Evolutionary conservation across 64 coral and sea anemone species (phyloP), one percentile per base, ranked within the genome.

Genomic region (Trachythela sp.): DNA sequence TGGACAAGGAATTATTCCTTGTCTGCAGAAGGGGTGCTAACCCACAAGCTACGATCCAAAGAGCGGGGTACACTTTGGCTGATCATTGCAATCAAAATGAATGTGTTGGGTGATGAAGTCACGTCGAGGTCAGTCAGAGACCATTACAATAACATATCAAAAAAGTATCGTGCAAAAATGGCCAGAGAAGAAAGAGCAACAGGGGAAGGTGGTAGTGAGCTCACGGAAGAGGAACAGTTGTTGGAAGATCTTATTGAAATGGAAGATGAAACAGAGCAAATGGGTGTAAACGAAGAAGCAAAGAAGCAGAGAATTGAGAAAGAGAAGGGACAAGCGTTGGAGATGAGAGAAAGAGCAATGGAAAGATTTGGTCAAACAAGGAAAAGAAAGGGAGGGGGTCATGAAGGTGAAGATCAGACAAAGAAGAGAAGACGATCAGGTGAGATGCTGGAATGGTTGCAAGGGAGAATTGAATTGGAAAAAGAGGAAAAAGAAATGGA

Each of bases 321-420:
- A 72, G 68, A 72, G n/a, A n/a, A n/a, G n/a, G n/a, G n/a, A 72
- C 68, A 72, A 72, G 68, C 68, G 29, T 72, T 72, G 24, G 68
- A 35, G 68, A 72, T 72, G 68, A 72, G 68, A 35, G 68, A n/a
- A n/a, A 72, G 68, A 72, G 68, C 68, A 1, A 72, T 72, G 68
- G 68, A 72, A 72, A 72, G 68, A 9, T 72, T 72, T 72, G 68
- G 68, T 31, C 68, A 72, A 72, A 72, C 68, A 72, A 72, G 68
- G 33, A 72, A 72, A 72, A 1, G 68, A 26, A 35, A 24, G 11
- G 68, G 68, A 72, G 68, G 10, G 26, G 68, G 33, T 24, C 24
- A 72, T 31, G 68, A 72, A 72, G 68, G 68, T 72, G 68, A 72
- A 72, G 68, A 35, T 2, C 68, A 72, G 49, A 52, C 26, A 22